Evolutionary conservation across 2,888 invertebrate species (phyloP), one percentile per base, ranked within the genome.

Genomic region (Anaspis maculata): DNA sequence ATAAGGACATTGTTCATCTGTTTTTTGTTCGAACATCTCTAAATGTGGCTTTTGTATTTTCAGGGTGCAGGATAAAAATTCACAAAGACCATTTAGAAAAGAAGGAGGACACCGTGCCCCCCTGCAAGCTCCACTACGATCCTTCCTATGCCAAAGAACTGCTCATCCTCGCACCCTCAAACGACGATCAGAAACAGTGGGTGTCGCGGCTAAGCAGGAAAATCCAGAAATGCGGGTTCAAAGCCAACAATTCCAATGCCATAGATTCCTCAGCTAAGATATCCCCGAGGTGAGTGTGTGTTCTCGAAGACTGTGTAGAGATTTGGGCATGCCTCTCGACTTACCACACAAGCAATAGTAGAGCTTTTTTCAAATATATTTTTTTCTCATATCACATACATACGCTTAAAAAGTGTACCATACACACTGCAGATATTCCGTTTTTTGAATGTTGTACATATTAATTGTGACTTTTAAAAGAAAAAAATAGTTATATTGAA

Each of bases 61-160:
- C 28, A 86, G 94, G 92, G 48, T 97, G 96, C 70, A 86, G 89
- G 60, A 86, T 91, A 64, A 96, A 96, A 74, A 87, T 97, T 59
- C 97, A 98, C 70, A 89, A 90, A 66, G 96, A 97, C 62, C 97
- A 98, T 75, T 79, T 90, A 64, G 83, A 87, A 54, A 81, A 79
- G 53, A 78, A 79, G 54, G 83, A 84, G 61, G 88, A 88, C 63
- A 77, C 80, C 42, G 80, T 95, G 60, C 89, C 90, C 44, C 94
- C 95, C 27, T 97, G 96, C 72, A 96, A 95, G 73, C 77, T 96
- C 47, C 91, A 92, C 67, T 90, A 88, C 55, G 95, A 96, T 74
- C 89, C 91, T 44, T 85, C 83, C 55, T 80, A 80, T 60, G 94
- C 96, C 57, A 88, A 94, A 60, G 96, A 97, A 69, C 74, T 97